Base-by-base conservation (phyloP, 2,888 invertebrate genomes). In the Synergus umbraculus region DNA sequence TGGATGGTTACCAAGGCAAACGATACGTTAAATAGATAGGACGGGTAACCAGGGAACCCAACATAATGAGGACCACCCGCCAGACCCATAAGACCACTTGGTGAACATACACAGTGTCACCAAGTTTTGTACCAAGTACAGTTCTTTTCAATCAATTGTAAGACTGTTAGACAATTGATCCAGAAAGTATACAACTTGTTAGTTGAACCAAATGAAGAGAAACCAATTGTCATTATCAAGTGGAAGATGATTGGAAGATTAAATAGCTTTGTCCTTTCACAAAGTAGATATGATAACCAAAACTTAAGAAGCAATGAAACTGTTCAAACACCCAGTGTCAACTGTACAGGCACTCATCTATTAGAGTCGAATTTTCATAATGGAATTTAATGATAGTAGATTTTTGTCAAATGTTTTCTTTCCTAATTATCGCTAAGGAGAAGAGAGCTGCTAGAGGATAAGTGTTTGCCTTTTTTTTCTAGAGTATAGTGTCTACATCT, bases 11-110 rank as follows among this genome's bases (percentile, higher is more conserved):
- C 92, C 91, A 91, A 91, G 91, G 89, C 91, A 91, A 92, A 91
- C 91, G 92, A 92, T 91, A 91, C 91, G 91, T 92, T 92, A 90
- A 91, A 92, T 91, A 92, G 92, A 92, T 92, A 92, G 92, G 91
- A 91, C 88, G 88, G 88, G 80, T 85, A 85, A 86, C 84, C 90
- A 83, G 90, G 87, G 87, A 89, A 86, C 84, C 87, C 85, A 83
- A 89, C 90, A 88, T 92, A 92, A 92, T 92, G 92, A 92, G 92
- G 92, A 92, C 92, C 92, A 92, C 92, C 92, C 92, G 91, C 91
- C 86, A 88, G 87, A 88, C 84, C 86, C 85, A 84, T 83, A 87
- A 87, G 86, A 86, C 86, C 85, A 84, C 83, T 82, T 80, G 83
- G 85, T 88, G 82, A 86, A 86, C 83, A 84, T 89, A 88, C 87